Evolutionary conservation across 2,888 invertebrate species (phyloP).

Genomic region (Cosmia trapezina): DNA sequence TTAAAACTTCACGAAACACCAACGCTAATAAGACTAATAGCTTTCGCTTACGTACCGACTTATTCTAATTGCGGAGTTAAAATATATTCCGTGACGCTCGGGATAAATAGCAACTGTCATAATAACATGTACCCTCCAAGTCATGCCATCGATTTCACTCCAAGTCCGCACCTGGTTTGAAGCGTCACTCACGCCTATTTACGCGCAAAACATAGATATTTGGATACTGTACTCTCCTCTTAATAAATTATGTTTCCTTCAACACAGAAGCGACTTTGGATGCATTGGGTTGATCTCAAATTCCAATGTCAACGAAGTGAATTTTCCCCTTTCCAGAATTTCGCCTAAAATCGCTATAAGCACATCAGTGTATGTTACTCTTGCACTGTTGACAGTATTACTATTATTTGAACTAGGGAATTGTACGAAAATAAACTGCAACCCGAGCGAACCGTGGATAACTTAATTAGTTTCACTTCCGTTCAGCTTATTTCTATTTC

Average conservation of each 20-base stretch:
- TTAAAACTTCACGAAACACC: conserved; percentile 71
- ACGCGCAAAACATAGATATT: conserved; percentile 89
- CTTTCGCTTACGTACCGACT: conserved; percentile 72
- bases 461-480: conserved; percentile 90
- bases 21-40: conserved; percentile 75
- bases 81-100: conserved; percentile 76
- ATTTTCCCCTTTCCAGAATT: conserved; percentile 78
- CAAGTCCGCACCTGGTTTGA: conserved; percentile 87
- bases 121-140: conserved; percentile 86
- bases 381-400: conserved; percentile 87
- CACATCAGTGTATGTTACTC: conserved; percentile 84
- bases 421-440: conserved; percentile 88
- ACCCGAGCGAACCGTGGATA: conserved; percentile 86
- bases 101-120: conserved; percentile 88
- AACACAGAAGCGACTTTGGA: conserved; percentile 71
- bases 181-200: conserved; percentile 87
- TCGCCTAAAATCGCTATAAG: conserved; percentile 83
- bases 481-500: conserved; percentile 89
- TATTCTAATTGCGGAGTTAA: conserved; percentile 76
- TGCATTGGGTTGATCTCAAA: conserved; percentile 66
- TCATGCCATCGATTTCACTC: conserved; percentile 84
- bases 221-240: conserved; percentile 83
- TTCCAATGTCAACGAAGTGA: conserved; percentile 63
- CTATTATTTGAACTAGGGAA: conserved; percentile 84
- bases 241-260: conserved; percentile 67